Conservation (phyloP, 2,113 vertebrate species). For the Brachirus orientalis region DNA sequence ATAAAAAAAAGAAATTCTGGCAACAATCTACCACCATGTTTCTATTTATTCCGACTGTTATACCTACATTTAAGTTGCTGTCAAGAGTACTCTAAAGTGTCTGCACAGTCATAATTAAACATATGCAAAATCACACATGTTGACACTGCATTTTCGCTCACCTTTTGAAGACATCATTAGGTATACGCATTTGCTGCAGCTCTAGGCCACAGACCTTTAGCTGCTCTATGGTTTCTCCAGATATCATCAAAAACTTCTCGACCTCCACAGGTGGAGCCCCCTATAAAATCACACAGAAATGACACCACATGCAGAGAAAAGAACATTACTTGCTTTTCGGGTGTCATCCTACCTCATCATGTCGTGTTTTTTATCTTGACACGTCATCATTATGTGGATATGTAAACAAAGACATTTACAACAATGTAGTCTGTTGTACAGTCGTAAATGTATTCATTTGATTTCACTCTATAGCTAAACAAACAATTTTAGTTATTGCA, state of each 20-base stretch:
- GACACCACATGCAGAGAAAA: background rate
- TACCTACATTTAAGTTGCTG: background rate
- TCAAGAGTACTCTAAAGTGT: too few relatives aligned
- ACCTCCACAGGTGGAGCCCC: constrained; percentile 57
- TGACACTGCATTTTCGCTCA: constrained; percentile 52
- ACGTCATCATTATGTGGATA: background rate
- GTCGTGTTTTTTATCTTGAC: background rate
- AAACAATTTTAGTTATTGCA: too few relatives aligned
- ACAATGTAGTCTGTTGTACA: too few relatives aligned
- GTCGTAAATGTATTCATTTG: too few relatives aligned
- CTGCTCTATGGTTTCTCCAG: constrained; percentile 85
- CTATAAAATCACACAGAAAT: constrained; percentile 41
- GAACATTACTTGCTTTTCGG: background rate
- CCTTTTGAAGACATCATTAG: constrained; percentile 84
- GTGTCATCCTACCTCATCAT: background rate
- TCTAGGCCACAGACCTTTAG: constrained; percentile 80
- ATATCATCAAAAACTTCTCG: constrained; percentile 81
- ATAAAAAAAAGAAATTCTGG: background rate
- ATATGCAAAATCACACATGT: background rate
- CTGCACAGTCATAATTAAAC: background rate
- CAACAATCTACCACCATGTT: background rate
- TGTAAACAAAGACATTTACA: background rate
- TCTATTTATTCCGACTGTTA: background rate
- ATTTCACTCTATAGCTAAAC: too few relatives aligned
- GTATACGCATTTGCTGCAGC: constrained; percentile 84